Percentiles rank a stretch among this genome's conserved stretches.
phyloP scores from a whole-genome alignment of 2,797 vertebrate species.

The Remorina albescens region DNA sequence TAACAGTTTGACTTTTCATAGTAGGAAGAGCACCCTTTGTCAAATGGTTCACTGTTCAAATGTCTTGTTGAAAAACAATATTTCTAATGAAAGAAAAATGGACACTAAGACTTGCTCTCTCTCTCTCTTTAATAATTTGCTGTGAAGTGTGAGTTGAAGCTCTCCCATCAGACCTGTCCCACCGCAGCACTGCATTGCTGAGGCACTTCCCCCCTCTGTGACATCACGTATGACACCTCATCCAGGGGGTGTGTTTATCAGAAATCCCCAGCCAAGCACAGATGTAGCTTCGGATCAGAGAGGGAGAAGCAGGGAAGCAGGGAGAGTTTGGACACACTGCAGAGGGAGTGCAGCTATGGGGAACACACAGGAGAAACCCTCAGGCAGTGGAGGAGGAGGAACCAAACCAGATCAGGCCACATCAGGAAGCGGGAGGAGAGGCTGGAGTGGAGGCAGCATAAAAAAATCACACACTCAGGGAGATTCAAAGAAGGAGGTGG shows the following conservation, averaged over 20 bases:
- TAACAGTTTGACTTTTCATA: no score
- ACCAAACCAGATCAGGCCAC: constrained; percentile 60
- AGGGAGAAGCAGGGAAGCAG: constrained; percentile 52
- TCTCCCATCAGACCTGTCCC: constrained; percentile 57
- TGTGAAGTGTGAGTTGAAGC: constrained; percentile 30
- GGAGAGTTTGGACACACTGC: constrained; percentile 56
- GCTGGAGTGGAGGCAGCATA: constrained; percentile 44
- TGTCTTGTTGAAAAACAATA: no score
- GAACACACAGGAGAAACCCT: constrained; percentile 90
- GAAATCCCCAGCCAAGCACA: constrained; percentile 71
- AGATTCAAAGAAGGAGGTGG: constrained; percentile 54
- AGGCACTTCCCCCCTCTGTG: constrained; percentile 69
- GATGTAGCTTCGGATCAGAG: constrained; percentile 78
- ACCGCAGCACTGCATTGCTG: constrained; percentile 74
- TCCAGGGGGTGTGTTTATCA: constrained; percentile 74
- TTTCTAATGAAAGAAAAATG: no score
- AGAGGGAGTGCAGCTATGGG: constrained; percentile 87
- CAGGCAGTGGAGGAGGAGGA: constrained; percentile 70
- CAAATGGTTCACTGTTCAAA: no score
- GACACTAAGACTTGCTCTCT: no score
- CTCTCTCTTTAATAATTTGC: background rate
- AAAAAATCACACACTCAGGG: constrained; percentile 57
- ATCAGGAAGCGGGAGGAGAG: constrained; percentile 51
- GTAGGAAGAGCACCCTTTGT: no score
- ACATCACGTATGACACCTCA: constrained; percentile 79